Conservation (phyloP, 2,113 vertebrate species). For the Perca flavescens region DNA sequence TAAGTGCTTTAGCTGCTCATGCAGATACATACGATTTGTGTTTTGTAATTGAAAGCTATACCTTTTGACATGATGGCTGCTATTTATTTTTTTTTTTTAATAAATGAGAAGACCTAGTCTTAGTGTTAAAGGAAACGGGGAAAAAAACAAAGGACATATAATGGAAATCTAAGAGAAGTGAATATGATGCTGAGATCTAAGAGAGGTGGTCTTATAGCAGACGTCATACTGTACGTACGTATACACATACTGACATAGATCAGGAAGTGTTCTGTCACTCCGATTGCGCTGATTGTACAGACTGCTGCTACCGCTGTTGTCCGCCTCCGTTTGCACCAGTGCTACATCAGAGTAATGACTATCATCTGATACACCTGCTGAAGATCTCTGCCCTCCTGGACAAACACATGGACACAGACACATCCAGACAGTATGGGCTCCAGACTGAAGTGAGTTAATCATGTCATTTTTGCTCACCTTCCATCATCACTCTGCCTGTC, state of each 20-base stretch:
- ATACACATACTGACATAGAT: slow-evolving; percentile 62
- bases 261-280: slow-evolving; percentile 83
- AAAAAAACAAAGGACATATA: not conserved
- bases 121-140: not conserved
- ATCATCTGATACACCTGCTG: slow-evolving; percentile 12
- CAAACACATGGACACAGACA: slow-evolving; percentile 74
- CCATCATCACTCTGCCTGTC: slow-evolving; percentile 43
- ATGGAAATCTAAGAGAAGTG: not conserved
- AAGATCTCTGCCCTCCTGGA: slow-evolving; percentile 40
- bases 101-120: not conserved
- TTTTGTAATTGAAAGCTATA: not conserved
- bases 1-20: too few species aligned
- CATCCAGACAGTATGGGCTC: slow-evolving; percentile 80
- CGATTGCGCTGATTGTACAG: slow-evolving; percentile 55
- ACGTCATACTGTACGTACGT: slow-evolving; percentile 39
- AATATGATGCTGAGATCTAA: not conserved
- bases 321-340: slow-evolving; percentile 1
- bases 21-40: not conserved
- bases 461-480: slow-evolving; percentile 10
- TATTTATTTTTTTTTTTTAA: not conserved
- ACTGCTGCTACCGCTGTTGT: slow-evolving; percentile 39
- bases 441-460: slow-evolving; percentile 82
- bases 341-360: slow-evolving; percentile 30
- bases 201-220: slow-evolving; percentile 17
- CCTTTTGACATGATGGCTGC: not conserved